These are phyloP conservation scores for Rattus rattus DNA, from an alignment of 2,113 vertebrate genomes.

Conservation along the genomic window DNA sequence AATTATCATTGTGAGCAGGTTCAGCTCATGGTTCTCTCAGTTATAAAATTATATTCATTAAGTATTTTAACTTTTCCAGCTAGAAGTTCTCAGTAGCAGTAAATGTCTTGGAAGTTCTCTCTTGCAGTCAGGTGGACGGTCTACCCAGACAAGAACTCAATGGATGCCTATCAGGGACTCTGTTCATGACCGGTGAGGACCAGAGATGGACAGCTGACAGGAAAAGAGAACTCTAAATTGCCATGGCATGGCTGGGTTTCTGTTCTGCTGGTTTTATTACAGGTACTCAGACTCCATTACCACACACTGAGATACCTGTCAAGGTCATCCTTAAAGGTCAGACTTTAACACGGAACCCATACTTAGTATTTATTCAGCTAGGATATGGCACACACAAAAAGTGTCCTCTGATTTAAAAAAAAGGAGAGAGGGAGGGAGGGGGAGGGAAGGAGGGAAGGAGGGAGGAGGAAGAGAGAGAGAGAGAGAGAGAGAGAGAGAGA, in stretches of 20 bases:
- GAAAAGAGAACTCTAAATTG: neutral
- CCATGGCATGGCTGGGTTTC: neutral
- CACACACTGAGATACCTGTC: neutral
- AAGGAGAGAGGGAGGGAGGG: neutral
- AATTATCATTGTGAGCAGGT: conserved; percentile 77
- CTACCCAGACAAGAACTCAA: neutral
- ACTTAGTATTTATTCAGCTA: neutral
- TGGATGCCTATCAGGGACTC: neutral
- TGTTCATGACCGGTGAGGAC: neutral
- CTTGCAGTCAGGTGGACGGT: neutral
- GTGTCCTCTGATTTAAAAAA: neutral
- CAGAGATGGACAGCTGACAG: neutral
- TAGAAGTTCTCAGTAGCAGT: conserved; percentile 3
- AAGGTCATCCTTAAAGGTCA: neutral
- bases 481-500: neutral
- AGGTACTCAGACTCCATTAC: neutral
- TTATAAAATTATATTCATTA: conserved; percentile 66
- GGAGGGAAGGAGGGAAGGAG: neutral
- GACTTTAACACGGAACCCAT: neutral
- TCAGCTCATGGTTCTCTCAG: conserved; percentile 64
- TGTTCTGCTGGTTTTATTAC: neutral
- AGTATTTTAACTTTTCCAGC: conserved; percentile 58
- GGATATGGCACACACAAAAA: neutral
- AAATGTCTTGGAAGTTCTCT: conserved; percentile 36
- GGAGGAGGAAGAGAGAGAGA: too few species aligned